These are phyloP conservation scores for Steromphala cineraria DNA, from an alignment of 2,888 invertebrate genomes.

Conservation along the genomic window DNA sequence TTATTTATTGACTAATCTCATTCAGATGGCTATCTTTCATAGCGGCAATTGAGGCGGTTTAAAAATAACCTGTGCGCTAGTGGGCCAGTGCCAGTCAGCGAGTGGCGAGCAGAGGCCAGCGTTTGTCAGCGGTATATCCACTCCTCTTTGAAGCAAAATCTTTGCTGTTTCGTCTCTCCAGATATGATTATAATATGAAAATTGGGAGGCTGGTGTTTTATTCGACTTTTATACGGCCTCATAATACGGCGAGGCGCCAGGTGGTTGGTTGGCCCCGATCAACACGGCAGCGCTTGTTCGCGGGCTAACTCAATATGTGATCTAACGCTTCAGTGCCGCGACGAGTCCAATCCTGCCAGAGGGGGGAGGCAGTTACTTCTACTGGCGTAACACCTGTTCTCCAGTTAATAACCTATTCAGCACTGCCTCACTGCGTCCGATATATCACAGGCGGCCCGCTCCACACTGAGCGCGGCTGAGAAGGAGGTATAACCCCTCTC, in stretches of 20 bases:
- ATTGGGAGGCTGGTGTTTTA: slow-evolving; percentile 44
- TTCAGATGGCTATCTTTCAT: slow-evolving; percentile 59
- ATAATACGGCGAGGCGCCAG: slow-evolving; percentile 38
- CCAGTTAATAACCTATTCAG: slow-evolving; percentile 2
- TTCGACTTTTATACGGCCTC: slow-evolving; percentile 39
- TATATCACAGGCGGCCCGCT: neutral
- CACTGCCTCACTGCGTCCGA: neutral
- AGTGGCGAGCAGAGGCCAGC: slow-evolving; percentile 13
- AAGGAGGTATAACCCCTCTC: neutral
- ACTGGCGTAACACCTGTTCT: slow-evolving; percentile 16
- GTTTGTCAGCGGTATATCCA: slow-evolving; percentile 16
- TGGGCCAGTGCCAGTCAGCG: slow-evolving; percentile 41
- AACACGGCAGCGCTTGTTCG: slow-evolving; percentile 30
- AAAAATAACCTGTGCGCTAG: slow-evolving; percentile 41
- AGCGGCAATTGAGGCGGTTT: slow-evolving; percentile 48
- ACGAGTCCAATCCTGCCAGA: slow-evolving; percentile 36
- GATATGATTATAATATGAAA: slow-evolving; percentile 49
- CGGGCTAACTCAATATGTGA: slow-evolving; percentile 48
- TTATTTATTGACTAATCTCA: slow-evolving; percentile 72
- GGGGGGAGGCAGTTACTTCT: slow-evolving; percentile 21
- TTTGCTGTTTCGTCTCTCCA: slow-evolving; percentile 27
- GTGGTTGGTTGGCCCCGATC: slow-evolving; percentile 40
- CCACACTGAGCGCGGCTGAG: neutral
- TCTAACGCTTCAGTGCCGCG: slow-evolving; percentile 45
- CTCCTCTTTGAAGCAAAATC: slow-evolving; percentile 11